phyloP scores from a whole-genome alignment of 37 sponge, comb jelly and placozoan species.

The Crambe crambe region DNA sequence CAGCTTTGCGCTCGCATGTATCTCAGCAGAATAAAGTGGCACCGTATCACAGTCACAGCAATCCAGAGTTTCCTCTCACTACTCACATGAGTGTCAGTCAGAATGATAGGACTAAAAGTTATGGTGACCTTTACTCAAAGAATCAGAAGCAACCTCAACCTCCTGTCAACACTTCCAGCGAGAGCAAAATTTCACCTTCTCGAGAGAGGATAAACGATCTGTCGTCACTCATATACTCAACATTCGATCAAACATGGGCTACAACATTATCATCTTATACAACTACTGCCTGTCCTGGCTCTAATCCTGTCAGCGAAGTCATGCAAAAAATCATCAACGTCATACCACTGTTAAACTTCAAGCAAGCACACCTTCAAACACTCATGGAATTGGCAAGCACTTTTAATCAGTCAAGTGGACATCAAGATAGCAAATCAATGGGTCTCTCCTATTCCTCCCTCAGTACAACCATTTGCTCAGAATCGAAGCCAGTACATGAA shows the following conservation, averaged over 20 bases:
- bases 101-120: slow-evolving; percentile 15
- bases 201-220: slow-evolving; percentile 9
- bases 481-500: not conserved
- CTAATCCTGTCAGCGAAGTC: not conserved
- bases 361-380: slow-evolving; percentile 3
- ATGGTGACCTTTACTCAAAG: not conserved
- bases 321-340: slow-evolving; percentile 14
- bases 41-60: slow-evolving; percentile 13
- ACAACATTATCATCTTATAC: not conserved
- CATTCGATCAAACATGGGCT: not conserved
- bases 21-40: not conserved
- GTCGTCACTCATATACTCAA: not conserved
- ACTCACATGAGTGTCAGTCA: not conserved
- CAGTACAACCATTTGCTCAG: not conserved
- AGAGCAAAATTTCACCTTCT: not conserved
- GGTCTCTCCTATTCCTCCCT: not conserved
- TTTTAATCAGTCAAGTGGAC: not conserved
- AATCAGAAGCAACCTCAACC: not conserved
- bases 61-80: slow-evolving; percentile 15
- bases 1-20: not conserved
- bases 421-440: not conserved
- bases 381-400: not conserved
- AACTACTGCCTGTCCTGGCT: not conserved
- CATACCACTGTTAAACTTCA: not conserved
- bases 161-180: not conserved